Evolutionary conservation across 2,888 invertebrate genomes (phyloP).

Genomic region (Eristalis tenax): DNA sequence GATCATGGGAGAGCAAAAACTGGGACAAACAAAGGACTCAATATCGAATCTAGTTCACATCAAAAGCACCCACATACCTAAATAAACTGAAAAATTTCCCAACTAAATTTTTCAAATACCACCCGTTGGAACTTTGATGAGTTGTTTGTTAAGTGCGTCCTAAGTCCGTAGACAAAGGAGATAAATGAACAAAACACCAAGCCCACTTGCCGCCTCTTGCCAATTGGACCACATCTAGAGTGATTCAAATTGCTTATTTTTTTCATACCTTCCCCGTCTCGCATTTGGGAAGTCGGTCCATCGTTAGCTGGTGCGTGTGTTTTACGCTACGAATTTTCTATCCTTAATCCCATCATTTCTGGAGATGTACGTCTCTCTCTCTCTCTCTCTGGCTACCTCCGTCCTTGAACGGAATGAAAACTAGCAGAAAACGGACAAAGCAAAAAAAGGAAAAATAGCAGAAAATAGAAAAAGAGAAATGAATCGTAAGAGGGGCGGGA

Average conservation of each 20-base stretch:
- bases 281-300: too few species aligned
- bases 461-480: constrained; percentile 2
- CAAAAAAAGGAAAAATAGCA: too few species aligned
- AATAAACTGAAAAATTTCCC: constrained; percentile 24
- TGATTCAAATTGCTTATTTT: constrained; percentile 32
- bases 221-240: constrained; percentile 63
- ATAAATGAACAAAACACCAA: constrained; percentile 48
- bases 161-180: constrained; percentile 59
- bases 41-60: constrained; percentile 47
- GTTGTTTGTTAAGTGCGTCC: constrained; percentile 63
- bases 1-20: neutral
- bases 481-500: constrained; percentile 6
- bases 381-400: neutral
- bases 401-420: constrained; percentile 29
- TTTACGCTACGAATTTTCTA: neutral
- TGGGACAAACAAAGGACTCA: constrained; percentile 8
- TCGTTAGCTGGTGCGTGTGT: neutral
- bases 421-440: constrained; percentile 10
- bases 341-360: constrained; percentile 19
- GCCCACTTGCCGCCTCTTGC: constrained; percentile 12
- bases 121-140: constrained; percentile 43
- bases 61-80: constrained; percentile 47
- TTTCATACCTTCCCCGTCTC: neutral
- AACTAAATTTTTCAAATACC: constrained; percentile 32
- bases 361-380: neutral